phyloP scores from a whole-genome alignment of 2,888 invertebrate species.

The Tupiocoris notatus region DNA sequence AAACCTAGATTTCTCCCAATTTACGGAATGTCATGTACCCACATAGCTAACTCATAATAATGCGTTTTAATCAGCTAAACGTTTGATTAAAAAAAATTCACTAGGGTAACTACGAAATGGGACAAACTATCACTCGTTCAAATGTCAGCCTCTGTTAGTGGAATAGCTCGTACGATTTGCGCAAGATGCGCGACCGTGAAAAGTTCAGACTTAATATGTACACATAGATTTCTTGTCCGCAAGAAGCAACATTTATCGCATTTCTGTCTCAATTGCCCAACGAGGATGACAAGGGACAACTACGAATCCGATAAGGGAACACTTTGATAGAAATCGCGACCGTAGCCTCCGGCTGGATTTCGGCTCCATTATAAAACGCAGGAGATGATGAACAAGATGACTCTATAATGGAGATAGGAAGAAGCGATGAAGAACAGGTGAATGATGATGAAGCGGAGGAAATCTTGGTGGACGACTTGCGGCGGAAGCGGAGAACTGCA shows the following conservation, averaged over 20 bases:
- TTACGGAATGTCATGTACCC: conserved; percentile 38
- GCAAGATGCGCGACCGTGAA: background rate
- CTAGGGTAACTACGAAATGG: conserved; percentile 6
- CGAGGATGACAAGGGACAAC: background rate
- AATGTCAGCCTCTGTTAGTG: background rate
- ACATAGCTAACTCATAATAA: conserved; percentile 16
- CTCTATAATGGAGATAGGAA: conserved; percentile 65
- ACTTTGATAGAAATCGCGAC: background rate
- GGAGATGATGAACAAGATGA: conserved; percentile 47
- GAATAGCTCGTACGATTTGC: background rate
- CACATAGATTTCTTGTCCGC: background rate
- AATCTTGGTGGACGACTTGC: conserved; percentile 70
- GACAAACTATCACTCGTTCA: background rate
- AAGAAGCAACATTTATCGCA: too few relatives aligned
- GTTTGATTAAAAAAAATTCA: background rate
- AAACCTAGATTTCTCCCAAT: background rate
- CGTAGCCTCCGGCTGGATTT: conserved; percentile 55
- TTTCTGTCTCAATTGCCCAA: background rate
- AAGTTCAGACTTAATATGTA: background rate
- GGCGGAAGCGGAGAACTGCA: conserved; percentile 58
- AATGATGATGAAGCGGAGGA: conserved; percentile 69
- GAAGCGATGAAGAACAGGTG: conserved; percentile 79
- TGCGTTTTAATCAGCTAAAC: background rate
- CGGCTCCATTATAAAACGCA: conserved; percentile 46
- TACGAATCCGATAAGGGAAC: background rate